A percentile compares a stretch with the other conserved stretches of the same genome.
phyloP scores from a whole-genome alignment of 2,113 vertebrate species.

The Spermophilus dauricus region DNA sequence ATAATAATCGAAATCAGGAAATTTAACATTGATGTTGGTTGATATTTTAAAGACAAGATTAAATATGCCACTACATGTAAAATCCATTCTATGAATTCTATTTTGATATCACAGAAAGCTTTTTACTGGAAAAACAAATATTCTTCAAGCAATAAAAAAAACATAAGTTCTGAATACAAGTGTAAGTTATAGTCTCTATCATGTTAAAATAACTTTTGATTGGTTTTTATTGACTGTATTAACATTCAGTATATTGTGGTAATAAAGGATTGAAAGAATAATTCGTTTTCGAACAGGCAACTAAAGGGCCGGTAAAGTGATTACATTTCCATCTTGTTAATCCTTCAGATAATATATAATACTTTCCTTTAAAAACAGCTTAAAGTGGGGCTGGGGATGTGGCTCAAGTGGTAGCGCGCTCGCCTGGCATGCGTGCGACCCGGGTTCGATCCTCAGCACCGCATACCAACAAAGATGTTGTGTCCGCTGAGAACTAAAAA shows the following conservation, averaged over 20 bases:
- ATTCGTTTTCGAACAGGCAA: slow-evolving; percentile 1
- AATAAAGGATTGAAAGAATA: neutral
- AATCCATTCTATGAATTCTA: neutral
- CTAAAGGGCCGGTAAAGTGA: neutral
- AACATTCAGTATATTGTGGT: neutral
- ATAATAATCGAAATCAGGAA: neutral
- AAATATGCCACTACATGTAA: neutral
- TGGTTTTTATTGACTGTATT: neutral
- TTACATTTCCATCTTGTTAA: neutral
- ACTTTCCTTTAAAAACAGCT: neutral
- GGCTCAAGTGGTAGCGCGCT: too few relatives aligned
- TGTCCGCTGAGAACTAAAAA: too few relatives aligned
- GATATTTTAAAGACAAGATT: slow-evolving; percentile 47
- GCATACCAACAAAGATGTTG: too few relatives aligned
- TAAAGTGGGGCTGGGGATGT: too few relatives aligned
- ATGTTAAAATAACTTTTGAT: slow-evolving; percentile 38
- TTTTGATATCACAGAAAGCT: neutral
- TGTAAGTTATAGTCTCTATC: slow-evolving; percentile 24
- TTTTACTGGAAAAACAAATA: slow-evolving; percentile 46
- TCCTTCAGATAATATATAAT: neutral
- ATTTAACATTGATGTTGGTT: neutral
- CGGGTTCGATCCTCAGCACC: too few relatives aligned
- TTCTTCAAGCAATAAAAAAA: slow-evolving; percentile 26
- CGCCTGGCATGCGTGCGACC: too few relatives aligned
- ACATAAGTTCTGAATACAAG: neutral